phyloP scores from a whole-genome alignment of 1,140 invertebrate genomes.

The Chionoecetes opilio region DNA sequence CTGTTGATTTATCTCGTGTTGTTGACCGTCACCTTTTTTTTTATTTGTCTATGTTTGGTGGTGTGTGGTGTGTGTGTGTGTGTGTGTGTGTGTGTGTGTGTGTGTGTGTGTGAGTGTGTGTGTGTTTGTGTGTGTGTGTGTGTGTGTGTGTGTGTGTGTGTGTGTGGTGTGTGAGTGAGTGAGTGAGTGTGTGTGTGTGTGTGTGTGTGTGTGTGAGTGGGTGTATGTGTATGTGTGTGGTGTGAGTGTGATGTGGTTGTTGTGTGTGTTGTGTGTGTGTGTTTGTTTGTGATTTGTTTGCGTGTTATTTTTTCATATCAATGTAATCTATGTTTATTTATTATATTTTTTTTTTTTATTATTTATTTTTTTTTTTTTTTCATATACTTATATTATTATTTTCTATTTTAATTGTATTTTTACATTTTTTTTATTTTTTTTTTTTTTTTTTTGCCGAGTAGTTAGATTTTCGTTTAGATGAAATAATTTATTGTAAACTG shows the following conservation, averaged over 20 bases:
- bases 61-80: constrained; percentile 25
- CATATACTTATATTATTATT: no score
- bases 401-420: no score
- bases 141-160: constrained; percentile 8
- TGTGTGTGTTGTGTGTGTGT: no score
- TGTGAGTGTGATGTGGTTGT: no score
- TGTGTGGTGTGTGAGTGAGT: neutral
- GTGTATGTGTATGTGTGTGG: neutral
- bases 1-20: neutral
- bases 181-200: neutral
- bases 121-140: neutral
- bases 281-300: no score
- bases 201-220: no score
- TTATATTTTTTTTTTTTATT: neutral
- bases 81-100: constrained; percentile 14
- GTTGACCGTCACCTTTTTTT: neutral
- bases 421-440: neutral
- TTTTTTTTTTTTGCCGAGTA: neutral
- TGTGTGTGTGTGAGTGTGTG: neutral
- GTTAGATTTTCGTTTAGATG: constrained; percentile 8
- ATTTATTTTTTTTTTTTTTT: neutral
- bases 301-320: no score
- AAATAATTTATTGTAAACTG: neutral
- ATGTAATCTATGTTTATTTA: neutral
- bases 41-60: neutral